phyloP scores from a whole-genome alignment of 2,797 vertebrate genomes.

The Pseudomugil tenellus region DNA sequence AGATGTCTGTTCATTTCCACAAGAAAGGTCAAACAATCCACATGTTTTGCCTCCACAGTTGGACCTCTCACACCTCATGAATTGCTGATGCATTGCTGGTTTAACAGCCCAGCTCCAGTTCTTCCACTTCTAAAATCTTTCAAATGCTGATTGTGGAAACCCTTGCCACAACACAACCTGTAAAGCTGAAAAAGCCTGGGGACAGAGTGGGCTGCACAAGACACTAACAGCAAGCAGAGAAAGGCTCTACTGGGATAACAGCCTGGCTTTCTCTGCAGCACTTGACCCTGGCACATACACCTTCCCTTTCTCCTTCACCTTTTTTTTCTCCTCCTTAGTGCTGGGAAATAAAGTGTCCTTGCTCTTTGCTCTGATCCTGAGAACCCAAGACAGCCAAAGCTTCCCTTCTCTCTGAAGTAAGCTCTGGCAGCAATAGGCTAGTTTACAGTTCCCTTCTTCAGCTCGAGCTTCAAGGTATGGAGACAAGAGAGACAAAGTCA shows the following conservation, averaged over 20 bases:
- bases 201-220: conserved; percentile 69
- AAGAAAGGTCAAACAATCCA: conserved; percentile 51
- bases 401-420: conserved; percentile 66
- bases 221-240: conserved; percentile 67
- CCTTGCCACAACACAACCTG: conserved; percentile 66
- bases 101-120: conserved; percentile 57
- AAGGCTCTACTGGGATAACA: conserved; percentile 69
- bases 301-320: conserved; percentile 24
- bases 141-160: conserved; percentile 70
- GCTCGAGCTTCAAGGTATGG: conserved; percentile 50
- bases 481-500: conserved; percentile 57
- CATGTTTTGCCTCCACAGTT: conserved; percentile 35
- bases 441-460: conserved; percentile 61
- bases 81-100: conserved; percentile 68
- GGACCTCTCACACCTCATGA: conserved; percentile 57
- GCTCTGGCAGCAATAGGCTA: conserved; percentile 62
- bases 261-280: conserved; percentile 65
- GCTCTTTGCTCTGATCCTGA: conserved; percentile 70
- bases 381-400: conserved; percentile 75
- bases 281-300: conserved; percentile 68
- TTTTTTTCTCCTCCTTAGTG: conserved; percentile 57
- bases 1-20: conserved; percentile 33
- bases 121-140: conserved; percentile 64
- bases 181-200: conserved; percentile 60
- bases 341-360: conserved; percentile 73